Percentiles rank a stretch among this genome's conserved stretches.
Conservation (phyloP, 1,140 invertebrate genomes). For the Polyergus mexicanus region DNA sequence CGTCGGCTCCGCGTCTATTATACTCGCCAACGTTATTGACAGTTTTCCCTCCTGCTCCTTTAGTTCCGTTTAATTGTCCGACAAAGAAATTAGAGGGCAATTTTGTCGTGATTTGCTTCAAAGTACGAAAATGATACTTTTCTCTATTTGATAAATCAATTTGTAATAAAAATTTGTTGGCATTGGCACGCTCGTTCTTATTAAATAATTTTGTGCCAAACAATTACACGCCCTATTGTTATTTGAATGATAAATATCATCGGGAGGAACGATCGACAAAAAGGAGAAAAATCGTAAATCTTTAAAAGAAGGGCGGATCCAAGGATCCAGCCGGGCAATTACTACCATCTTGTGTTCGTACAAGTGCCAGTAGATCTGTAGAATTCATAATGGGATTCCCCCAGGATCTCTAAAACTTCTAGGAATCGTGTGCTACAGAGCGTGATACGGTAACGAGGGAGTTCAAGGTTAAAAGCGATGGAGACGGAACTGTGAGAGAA, state of each 20-base stretch:
- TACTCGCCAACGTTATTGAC: slow-evolving; percentile 49
- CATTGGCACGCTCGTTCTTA: neutral
- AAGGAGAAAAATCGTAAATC: slow-evolving; percentile 40
- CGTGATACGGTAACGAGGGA: slow-evolving; percentile 77
- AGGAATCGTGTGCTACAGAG: slow-evolving; percentile 70
- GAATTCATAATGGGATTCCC: slow-evolving; percentile 74
- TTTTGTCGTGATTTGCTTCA: slow-evolving; percentile 14
- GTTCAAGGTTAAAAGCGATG: slow-evolving; percentile 75
- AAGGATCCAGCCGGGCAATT: slow-evolving; percentile 46
- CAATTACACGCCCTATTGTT: neutral
- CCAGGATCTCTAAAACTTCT: slow-evolving; percentile 76
- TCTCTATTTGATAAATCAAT: neutral
- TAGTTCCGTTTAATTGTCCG: slow-evolving; percentile 37
- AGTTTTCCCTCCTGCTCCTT: slow-evolving; percentile 59
- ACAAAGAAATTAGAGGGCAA: neutral
- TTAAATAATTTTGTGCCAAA: neutral
- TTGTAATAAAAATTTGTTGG: neutral
- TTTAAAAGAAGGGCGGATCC: slow-evolving; percentile 25
- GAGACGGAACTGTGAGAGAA: slow-evolving; percentile 61
- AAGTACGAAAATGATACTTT: neutral
- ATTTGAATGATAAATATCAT: neutral
- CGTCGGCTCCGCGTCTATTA: slow-evolving; percentile 47
- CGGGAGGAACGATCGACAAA: neutral
- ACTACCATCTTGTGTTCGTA: slow-evolving; percentile 61
- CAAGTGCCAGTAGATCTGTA: slow-evolving; percentile 61